Conservation (phyloP, 2,888 invertebrate genomes). For the Drosophila basisetae region DNA sequence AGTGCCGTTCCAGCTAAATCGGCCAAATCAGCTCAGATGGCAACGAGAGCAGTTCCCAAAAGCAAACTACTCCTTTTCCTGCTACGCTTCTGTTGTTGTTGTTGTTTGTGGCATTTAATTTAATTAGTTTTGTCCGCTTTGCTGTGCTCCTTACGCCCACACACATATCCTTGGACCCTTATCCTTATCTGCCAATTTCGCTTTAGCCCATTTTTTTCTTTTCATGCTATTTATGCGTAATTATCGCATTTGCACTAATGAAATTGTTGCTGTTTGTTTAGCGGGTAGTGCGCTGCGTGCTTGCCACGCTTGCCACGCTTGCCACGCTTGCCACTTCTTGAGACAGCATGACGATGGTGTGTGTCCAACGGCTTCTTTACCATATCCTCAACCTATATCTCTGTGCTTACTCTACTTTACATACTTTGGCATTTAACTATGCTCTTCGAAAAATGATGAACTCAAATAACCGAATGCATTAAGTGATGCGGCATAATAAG, state of each 20-base stretch:
- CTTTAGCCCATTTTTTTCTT: not conserved
- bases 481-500: not conserved
- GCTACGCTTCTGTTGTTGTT: not conserved
- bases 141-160: slow-evolving; percentile 30
- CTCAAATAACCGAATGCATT: not conserved
- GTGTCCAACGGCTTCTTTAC: not conserved
- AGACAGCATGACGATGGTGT: not conserved
- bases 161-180: not conserved
- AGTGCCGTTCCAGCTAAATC: slow-evolving; percentile 19
- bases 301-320: no score
- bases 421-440: no score
- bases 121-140: slow-evolving; percentile 70
- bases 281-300: not conserved
- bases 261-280: slow-evolving; percentile 31
- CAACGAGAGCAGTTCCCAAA: slow-evolving; percentile 5
- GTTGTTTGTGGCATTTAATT: slow-evolving; percentile 66
- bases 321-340: not conserved
- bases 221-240: slow-evolving; percentile 41
- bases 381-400: not conserved
- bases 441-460: not conserved
- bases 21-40: slow-evolving; percentile 19
- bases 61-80: not conserved
- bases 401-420: no score
- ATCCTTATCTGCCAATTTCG: not conserved
- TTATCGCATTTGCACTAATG: slow-evolving; percentile 56